phyloP scores from a whole-genome alignment of 1,140 invertebrate genomes.

The Metopolophium dirhodum region DNA sequence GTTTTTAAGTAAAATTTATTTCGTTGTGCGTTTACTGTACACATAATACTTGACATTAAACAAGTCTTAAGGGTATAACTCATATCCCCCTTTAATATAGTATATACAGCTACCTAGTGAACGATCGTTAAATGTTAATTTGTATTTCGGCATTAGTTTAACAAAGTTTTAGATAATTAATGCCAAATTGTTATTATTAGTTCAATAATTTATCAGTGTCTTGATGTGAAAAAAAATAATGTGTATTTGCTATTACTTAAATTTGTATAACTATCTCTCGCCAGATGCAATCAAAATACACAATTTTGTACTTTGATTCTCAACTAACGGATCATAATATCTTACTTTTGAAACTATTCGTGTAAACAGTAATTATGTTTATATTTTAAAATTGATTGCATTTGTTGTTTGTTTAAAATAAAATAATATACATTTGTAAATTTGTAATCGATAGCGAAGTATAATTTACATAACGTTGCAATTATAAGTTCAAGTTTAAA shows the following conservation, averaged over 20 bases:
- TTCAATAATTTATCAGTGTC: background rate
- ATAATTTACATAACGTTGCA: background rate
- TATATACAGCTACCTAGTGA: background rate
- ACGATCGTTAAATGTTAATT: background rate
- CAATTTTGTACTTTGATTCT: background rate
- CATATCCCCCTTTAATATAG: background rate
- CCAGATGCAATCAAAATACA: background rate
- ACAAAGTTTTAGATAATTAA: background rate
- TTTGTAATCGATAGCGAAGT: background rate
- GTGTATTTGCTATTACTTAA: background rate
- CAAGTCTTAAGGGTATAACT: background rate
- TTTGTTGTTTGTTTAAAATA: background rate
- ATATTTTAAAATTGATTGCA: background rate
- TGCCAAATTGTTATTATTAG: background rate
- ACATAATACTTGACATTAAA: background rate
- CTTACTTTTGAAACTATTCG: background rate
- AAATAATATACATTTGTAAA: background rate
- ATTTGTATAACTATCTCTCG: background rate
- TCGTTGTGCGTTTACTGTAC: background rate
- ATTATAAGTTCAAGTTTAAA: background rate
- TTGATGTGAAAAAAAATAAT: background rate
- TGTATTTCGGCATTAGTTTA: background rate
- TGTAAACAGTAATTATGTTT: background rate
- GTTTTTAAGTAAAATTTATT: background rate
- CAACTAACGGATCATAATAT: background rate